A percentile compares a stretch with the other conserved stretches of the same genome.
Conservation (phyloP, 1,140 invertebrate species). For the Monomorium pharaonis region DNA sequence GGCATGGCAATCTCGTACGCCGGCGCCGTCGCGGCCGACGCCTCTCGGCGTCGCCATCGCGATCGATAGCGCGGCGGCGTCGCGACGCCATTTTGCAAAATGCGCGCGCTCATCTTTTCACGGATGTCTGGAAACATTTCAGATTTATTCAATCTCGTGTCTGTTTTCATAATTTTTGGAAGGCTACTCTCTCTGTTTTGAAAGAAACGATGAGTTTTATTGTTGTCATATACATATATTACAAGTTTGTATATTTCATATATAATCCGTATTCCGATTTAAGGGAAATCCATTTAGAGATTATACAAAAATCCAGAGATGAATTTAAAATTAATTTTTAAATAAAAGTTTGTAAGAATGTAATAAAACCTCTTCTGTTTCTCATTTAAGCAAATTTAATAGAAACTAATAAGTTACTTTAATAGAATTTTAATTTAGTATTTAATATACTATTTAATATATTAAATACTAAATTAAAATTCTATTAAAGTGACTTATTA, state of each 20-base stretch:
- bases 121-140: not conserved
- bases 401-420: no score
- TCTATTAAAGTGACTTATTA: not conserved
- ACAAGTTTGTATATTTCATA: not conserved
- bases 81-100: conserved; percentile 78
- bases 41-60: conserved; percentile 79
- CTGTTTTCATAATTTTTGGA: not conserved
- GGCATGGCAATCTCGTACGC: conserved; percentile 45
- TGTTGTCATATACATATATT: not conserved
- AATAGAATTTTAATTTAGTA: no score
- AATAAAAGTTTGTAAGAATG: no score
- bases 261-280: not conserved
- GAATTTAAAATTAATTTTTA: not conserved
- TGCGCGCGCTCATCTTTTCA: conserved; percentile 23
- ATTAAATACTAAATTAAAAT: not conserved
- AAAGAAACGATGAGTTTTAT: not conserved
- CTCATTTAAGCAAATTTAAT: no score
- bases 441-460: no score
- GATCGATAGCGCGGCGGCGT: conserved; percentile 78
- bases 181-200: not conserved
- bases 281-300: not conserved
- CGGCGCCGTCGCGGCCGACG: conserved; percentile 63
- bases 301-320: not conserved
- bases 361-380: no score
- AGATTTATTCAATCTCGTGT: not conserved